Evolutionary conservation across 2,113 vertebrate species (phyloP), one percentile per base, ranked within the genome.

Genomic region (Pipra filicauda): DNA sequence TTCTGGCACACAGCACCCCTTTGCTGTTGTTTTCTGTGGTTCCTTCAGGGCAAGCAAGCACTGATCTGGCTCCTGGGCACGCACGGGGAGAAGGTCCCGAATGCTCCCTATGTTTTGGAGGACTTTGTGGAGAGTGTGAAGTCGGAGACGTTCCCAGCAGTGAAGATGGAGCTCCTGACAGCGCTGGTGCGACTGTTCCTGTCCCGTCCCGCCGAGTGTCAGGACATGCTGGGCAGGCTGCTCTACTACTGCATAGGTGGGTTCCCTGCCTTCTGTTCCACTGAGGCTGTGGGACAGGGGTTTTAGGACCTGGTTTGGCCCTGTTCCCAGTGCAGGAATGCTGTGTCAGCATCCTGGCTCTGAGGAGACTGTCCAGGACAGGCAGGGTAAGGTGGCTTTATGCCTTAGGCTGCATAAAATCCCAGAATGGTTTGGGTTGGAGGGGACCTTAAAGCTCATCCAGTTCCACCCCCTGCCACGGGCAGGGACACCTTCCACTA

Each of bases 131-230:
- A 99, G 48, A 97, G 91, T 0, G 92, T 99, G 87, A 99, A 98
- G 93, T 98, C 97, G 0, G 99, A 99, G 97, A 69, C 96, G 3
- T 99, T 98, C 49, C 93, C 98, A 5, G 97, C 96, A 6, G 99
- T 99, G 51, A 99, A 99, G 96, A 97, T 98, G 98, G 99, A 99
- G 97, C 98, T 99, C 8, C 98, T 99, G 87, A 99, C 98, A 0
- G 98, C 99, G 1, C 54, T 99, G 70, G 54, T 99, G 95, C 98
- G 98, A 14, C 98, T 99, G 18, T 99, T 99, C 96, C 95, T 99
- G 82, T 97, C 96, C 5, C 98, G 99, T 2, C 99, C 99, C 5
- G 99, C 99, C 0, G 99, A 99, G 97, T 99, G 98, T 22, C 99
- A 99, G 94, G 99, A 99, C 97, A 98, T 95, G 97, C 98, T 99